Evolutionary conservation across 1,140 invertebrate genomes (phyloP).

Genomic region (Polypedilum pembai): DNA sequence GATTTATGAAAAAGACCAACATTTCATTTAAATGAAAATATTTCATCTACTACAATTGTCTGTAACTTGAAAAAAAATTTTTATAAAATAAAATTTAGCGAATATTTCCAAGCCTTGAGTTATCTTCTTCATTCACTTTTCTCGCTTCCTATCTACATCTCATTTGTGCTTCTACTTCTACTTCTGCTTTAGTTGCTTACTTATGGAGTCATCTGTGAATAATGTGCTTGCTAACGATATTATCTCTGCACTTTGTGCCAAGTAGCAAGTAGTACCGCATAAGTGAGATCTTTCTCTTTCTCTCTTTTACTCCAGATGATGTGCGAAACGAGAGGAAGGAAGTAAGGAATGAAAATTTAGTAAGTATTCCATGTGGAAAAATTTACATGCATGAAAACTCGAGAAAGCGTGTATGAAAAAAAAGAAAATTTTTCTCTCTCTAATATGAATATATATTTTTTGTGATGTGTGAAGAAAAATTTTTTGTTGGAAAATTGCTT

Average conservation of each 20-base stretch:
- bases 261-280: background rate
- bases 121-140: background rate
- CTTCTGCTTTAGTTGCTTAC: constrained; percentile 10
- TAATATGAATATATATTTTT: background rate
- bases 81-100: too few relatives aligned
- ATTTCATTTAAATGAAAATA: too few relatives aligned
- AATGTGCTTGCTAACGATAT: constrained; percentile 17
- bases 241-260: background rate
- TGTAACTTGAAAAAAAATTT: too few relatives aligned
- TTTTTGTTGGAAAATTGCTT: background rate
- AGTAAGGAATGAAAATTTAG: background rate
- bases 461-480: background rate
- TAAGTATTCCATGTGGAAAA: background rate
- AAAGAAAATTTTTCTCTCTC: background rate
- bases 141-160: background rate
- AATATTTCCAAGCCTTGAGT: too few relatives aligned
- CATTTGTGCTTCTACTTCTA: constrained; percentile 3
- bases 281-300: constrained; percentile 7
- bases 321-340: background rate
- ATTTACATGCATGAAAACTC: constrained; percentile 13
- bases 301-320: constrained; percentile 10
- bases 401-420: background rate
- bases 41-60: too few relatives aligned
- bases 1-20: too few relatives aligned
- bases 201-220: constrained; percentile 17